Evolutionary conservation across 2,797 vertebrate species (phyloP), one percentile per base, ranked within the genome.

Genomic region (Tarsius wallacei): DNA sequence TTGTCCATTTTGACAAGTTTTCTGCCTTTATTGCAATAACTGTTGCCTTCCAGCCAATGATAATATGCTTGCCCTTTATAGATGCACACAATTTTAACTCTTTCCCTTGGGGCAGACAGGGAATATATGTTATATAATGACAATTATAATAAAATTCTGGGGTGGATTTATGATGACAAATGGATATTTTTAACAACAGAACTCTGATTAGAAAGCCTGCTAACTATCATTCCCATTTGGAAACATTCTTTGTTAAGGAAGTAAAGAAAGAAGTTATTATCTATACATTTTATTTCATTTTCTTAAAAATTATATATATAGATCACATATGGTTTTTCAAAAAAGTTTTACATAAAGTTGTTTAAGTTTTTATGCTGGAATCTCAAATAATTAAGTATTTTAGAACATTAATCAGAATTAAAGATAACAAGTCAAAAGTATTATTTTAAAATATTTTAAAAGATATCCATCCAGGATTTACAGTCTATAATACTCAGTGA

Each of bases 131-230:
- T 82, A 55, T n/a, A 71, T 64, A 93, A 70, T 42, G 24, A 87
- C 5, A 80, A 22, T 53, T 82, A 70, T 19, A 85, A 63, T 42
- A 87, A 93, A 85, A 88, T 49, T 15, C 93, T 26, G 15, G 7
- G 2, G 7, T 71, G 36, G 51, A 83, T 94, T 86, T 95, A 87
- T 70, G 47, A 33, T 51, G 42, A 81, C 36, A 91, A 91, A 93
- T 68, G 7, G 73, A 80, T 78, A 77, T 70, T 96, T 96, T 96
- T 92, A 96, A 92, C 59, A 57, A 78, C 3, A 71, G 22, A 87
- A 61, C 5, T 0, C 11, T 91, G 36, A 83, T 86, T 95, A 85
- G n/a, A 73, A 4, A 36, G 55, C 55, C 59, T 82, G 42, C 19
- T 31, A 93, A 71, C 42, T 63, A 21, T 51, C 21, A 28, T 28